Evolutionary conservation across 2,888 invertebrate species (phyloP), one percentile per base, ranked within the genome.

Genomic region (Graphium colonna): DNA sequence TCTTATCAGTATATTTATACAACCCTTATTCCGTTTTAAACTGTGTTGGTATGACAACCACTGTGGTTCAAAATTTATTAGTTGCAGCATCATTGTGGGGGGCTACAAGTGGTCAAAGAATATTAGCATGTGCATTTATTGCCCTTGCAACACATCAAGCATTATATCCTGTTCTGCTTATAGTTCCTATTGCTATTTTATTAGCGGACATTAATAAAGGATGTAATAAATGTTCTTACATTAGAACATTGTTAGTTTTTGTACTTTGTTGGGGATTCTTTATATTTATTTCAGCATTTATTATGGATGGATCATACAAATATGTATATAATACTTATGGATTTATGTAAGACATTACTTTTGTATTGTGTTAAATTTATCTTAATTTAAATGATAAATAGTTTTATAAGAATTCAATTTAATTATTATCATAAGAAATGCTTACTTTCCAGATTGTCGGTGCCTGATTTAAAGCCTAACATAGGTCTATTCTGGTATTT

Each of bases 401-500:
- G 45, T 83, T 68, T 60, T 82, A 84, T 28, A 74, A 78, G 58
- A 36, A 13, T 26, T 15, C n/a, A n/a, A n/a, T n/a, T n/a, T n/a
- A n/a, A n/a, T n/a, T n/a, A n/a, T n/a, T n/a, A n/a, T n/a, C n/a
- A n/a, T n/a, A n/a, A 31, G 1, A 31, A 31, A 31, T 9, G 3
- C 9, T 31, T 31, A 3, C 56, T 36, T 82, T 92, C 77, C 87
- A 97, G 97, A 71, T 91, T 98, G 60, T 93, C 93, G 13, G 97
- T 98, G 48, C 96, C 97, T 1, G 99, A 99, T 79, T 90, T 99
- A 60, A 95, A 96, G 65, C 99, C 99, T 17, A 99, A 99, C 76
- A 95, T 98, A 66, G 99, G 99, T 0, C 89, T 99, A 1, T 99
- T 98, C 82, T 99, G 99, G 99, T 99, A 99, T 75, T 99, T 99